Base-by-base conservation (phyloP, 2,797 vertebrate species). In the Ptychadena robeensis region DNA sequence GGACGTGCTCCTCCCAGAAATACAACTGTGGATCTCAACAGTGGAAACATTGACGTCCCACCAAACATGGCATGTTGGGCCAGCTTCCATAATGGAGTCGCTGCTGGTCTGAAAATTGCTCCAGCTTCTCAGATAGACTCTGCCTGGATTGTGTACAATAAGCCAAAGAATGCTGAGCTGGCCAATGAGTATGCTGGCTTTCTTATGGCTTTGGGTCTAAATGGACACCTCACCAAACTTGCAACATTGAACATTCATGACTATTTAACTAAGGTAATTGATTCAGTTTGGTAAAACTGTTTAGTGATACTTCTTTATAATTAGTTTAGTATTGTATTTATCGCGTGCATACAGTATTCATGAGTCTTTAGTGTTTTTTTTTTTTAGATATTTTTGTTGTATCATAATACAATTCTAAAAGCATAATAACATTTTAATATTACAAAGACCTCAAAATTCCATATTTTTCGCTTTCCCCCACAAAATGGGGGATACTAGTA, bases 61-160 rank as follows among this genome's bases (percentile, higher is more conserved):
- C 96, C 98, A 48, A 99, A 99, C 90, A 98, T 99, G 98, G 96
- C 97, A 12, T 95, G 96, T 88, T 99, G 98, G 98, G 96, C 98
- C 64, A 98, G 97, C 88, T 99, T 99, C 86, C 98, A 99, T 85
- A 99, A 99, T 0, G 97, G 98, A 0, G 98, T 99, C 9, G 96
- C 98, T 11, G 97, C 97, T 0, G 97, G 98, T 12, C 93, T 99
- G 53, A 98, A 98, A 92, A 99, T 99, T 34, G 98, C 97, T 0
- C 97, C 98, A 0, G 97, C 96, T 27, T 99, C 97, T 8, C 96
- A 97, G 91, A 97, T 99, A 31, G 97, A 99, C 87, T 99, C 97
- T 0, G 96, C 98, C 3, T 99, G 98, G 97, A 99, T 99, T 3
- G 96, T 97, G 77, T 99, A 99, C 90, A 99, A 99, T 91, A 98